Base-by-base conservation (phyloP, 2,888 invertebrate genomes). In the Ormyrus pomaceus region DNA sequence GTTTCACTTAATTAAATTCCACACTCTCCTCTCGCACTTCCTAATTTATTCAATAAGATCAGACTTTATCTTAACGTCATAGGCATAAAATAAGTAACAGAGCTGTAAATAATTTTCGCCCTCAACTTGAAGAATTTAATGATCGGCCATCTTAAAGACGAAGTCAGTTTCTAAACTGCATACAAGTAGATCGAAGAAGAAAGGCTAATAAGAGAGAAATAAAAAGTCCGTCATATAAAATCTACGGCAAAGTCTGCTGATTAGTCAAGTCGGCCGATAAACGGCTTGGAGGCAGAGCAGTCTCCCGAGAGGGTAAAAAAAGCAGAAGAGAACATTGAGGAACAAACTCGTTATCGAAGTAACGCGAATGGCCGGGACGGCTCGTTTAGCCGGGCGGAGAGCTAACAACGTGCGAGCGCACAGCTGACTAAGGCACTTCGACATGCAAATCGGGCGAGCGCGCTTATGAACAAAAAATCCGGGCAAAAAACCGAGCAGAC, bases 341-440 rank as follows among this genome's bases (percentile, higher is more conserved):
- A 77, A 71, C 66, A 72, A 76, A 81, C 78, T 81, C 78, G 81
- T 81, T 81, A 81, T 79, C 76, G 72, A 73, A 64, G 79, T 82
- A 84, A 83, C 80, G 83, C 77, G 78, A 80, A 59, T 77, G 79
- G 66, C 73, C 66, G 50, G 79, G 81, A 80, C 77, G 79, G 83
- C 74, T 84, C 84, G 83, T 83, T 86, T 84, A 82, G 82, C 69
- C 78, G 48, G 82, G 64, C 78, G 48, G 9, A 34, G 81, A 82
- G 80, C 83, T 82, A 80, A 77, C 82, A 69, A 62, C 74, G 62
- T 45, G 74, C 53, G 76, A 77, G 45, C 59, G 75, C 72, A 76
- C 69, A 83, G 87, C 87, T 86, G 86, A 88, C 86, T 86, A 86
- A 87, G 86, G 84, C 85, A 86, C 88, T 88, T 82, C 83, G 84